Percentiles rank a stretch among this genome's conserved stretches.
Evolutionary conservation across 2,113 vertebrate genomes (phyloP).

Genomic region (Bos javanicus): DNA sequence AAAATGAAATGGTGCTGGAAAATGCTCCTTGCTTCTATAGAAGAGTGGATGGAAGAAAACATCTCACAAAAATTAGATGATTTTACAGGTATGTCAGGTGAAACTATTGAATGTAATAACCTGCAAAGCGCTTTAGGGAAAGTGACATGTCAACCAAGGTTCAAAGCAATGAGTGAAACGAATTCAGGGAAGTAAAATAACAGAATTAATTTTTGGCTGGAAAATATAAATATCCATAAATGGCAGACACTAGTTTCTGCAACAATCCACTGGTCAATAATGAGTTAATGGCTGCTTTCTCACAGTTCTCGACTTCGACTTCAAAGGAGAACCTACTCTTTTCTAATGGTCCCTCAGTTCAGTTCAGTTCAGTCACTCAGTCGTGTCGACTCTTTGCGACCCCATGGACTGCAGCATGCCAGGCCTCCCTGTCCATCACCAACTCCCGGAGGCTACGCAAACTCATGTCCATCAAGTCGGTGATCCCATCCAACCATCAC

Average conservation of each 20-base stretch:
- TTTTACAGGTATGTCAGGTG: neutral
- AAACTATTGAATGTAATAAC: neutral
- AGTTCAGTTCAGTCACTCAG: no score
- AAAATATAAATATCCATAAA: neutral
- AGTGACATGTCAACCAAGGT: neutral
- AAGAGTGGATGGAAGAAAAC: neutral
- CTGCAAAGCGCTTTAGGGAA: neutral
- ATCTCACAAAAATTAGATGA: neutral
- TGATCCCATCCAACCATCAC: no score
- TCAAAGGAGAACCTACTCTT: neutral
- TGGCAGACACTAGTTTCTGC: neutral
- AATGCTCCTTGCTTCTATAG: neutral
- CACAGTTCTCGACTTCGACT: neutral
- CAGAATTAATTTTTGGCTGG: neutral
- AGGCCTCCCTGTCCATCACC: no score
- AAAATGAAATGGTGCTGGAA: neutral
- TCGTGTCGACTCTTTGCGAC: accelerated
- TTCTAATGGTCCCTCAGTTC: neutral
- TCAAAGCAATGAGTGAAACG: neutral
- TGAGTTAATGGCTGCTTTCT: neutral
- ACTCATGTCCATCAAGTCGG: no score
- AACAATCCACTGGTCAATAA: neutral
- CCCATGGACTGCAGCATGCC: no score
- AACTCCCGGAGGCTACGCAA: no score
- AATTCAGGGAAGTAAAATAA: neutral